Evolutionary conservation across 1,140 invertebrate genomes (phyloP), one percentile per base, ranked within the genome.

Genomic region (Zaprionus taronus): DNA sequence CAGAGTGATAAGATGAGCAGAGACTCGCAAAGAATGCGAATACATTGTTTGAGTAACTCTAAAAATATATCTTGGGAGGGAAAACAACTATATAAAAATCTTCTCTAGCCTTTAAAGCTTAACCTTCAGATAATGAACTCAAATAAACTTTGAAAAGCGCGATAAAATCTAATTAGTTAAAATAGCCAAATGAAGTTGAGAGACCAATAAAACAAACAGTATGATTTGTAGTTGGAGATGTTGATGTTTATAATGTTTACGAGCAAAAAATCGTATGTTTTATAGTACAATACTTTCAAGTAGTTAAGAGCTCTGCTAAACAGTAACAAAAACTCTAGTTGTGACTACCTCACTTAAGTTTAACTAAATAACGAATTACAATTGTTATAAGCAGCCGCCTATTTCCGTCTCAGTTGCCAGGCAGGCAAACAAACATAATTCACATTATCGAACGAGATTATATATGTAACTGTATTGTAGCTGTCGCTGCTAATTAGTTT

Each of bases 401-500:
- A 51, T 51, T 51, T 51, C 47, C 47, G 11, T 51, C 12, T 24
- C 11, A 7, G 41, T 47, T 47, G 41, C 41, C 36, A 47, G 38
- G 14, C 36, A 9, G 44, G 4, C 20, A 2, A 12, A 34, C 31
- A 11, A 9, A 31, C 28, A 41, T 20, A 41, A 38, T 7, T 17
- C 15, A 65, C n/a, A 51, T 51, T 51, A 51, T 24, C 47, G 4
- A 3, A 11, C 22, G 20, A 7, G 41, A 47, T 47, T 47, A 24
- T 65, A 31, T 55, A 15, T 65, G 14, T 55, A 28, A 26, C 22
- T 11, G 22, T 44, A 2, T 61, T 56, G 14, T 62, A n/a, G 20
- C 51, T 15, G 9, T 36, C 15, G n/a, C 12, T 67, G 56, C 72
- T 69, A 74, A 74, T 69, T 74, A 62, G 34, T 68, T 67, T 41